Conservation (phyloP, 2,113 vertebrate species). For the Asarcornis scutulata region DNA sequence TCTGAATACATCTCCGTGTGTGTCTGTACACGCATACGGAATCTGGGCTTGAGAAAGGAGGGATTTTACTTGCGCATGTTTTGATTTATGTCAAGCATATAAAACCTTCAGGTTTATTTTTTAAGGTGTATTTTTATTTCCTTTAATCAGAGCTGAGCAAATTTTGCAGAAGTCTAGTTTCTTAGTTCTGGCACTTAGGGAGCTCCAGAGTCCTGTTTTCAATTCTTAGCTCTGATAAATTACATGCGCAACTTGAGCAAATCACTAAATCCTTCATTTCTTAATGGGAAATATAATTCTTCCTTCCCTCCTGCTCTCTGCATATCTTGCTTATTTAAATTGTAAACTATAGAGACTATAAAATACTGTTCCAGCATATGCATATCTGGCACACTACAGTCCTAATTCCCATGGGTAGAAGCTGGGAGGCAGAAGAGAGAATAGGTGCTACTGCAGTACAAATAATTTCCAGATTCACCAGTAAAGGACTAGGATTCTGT, state of each 20-base stretch:
- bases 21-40: not conserved
- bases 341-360: not conserved
- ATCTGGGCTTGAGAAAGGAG: not conserved
- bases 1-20: not conserved
- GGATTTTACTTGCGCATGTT: not conserved
- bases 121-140: not conserved
- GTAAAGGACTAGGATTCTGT: not conserved
- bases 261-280: not conserved
- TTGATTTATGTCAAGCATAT: not conserved
- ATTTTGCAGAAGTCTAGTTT: not conserved
- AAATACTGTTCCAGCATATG: not conserved
- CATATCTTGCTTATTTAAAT: not conserved
- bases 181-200: not conserved
- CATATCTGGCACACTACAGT: not conserved
- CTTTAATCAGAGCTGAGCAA: not conserved
- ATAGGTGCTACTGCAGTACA: not conserved
- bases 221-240: not conserved
- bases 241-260: not conserved
- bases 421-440: not conserved
- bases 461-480: not conserved
- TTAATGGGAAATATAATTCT: not conserved
- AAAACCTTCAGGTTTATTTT: not conserved
- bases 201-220: not conserved
- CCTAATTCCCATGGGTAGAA: not conserved
- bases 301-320: not conserved